Evolutionary conservation across 2,113 vertebrate species (phyloP), one percentile per base, ranked within the genome.

Genomic region (Sceloporus tristichus): DNA sequence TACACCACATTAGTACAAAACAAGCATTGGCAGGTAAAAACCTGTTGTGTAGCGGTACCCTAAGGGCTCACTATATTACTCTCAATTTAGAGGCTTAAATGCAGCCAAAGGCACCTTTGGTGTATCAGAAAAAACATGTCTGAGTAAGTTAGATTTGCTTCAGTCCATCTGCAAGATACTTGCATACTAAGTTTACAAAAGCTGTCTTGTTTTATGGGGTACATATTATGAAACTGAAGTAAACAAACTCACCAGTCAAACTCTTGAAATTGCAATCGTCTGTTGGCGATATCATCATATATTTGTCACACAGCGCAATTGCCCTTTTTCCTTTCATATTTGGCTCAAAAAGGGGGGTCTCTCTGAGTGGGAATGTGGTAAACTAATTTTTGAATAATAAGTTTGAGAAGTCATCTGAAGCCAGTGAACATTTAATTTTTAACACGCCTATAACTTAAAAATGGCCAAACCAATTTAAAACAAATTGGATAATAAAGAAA

Each of bases 401-500:
- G 93, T 91, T 77, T 0, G 87, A 82, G 87, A 90, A 95, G 88
- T 93, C 93, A 91, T 93, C 93, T 93, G 93, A 93, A 95, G 91
- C 91, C 94, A 89, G 94, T 80, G 92, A 95, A 93, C 91, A 87
- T 95, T 94, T 93, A 88, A 92, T 95, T 90, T 94, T 95, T 95
- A 95, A 94, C 94, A 93, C 92, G 92, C 93, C 91, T 92, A 91
- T 94, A 94, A 95, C 92, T 93, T 96, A 93, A 95, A 95, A 95
- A 96, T 54, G 92, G 90, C 92, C 84, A 94, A 90, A 93, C 84
- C 87, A 95, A 95, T 96, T 95, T 93, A 91, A 96, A 93, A 91
- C 94, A 93, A 92, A 94, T 89, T 96, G 95, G 94, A 88, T 95
- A 90, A 94, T 95, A 94, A 90, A 94, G 96, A 94, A 95, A 95